phyloP scores from a whole-genome alignment of 2,113 vertebrate species.

The human region GRCh38 chr13:103017001-103017500 shows the following conservation, averaged over 20 bases:
- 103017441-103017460: neutral
- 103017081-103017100: accelerated
- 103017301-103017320: neutral
- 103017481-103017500: neutral
- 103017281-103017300: neutral
- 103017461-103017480: neutral
- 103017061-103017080: neutral
- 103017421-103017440: accelerated
- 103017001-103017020: neutral
- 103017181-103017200: neutral
- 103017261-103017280: neutral
- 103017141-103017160: neutral
- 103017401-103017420: neutral
- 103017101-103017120: neutral
- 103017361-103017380: neutral
- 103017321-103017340: neutral
- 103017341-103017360: neutral
- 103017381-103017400: accelerated
- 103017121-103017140: neutral
- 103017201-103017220: neutral
- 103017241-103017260: neutral
- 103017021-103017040: neutral
- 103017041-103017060: neutral
- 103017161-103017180: neutral
- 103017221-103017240: neutral